Evolutionary conservation across 2,888 invertebrate species (phyloP), one percentile per base, ranked within the genome.

Genomic region (Eremobia ochroleuca): DNA sequence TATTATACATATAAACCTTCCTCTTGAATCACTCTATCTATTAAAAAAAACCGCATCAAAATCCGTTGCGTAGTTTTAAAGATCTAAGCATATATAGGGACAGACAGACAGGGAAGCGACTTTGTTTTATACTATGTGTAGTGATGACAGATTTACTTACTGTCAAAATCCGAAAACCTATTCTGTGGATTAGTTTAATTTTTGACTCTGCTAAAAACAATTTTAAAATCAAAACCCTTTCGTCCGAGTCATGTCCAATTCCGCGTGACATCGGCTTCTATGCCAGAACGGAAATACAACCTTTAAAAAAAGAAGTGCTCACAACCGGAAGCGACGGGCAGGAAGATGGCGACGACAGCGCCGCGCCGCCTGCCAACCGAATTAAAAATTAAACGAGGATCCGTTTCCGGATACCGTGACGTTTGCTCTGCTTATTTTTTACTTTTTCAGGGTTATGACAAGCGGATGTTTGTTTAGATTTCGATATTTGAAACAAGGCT

Each of bases 301-400:
- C 89, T 94, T 94, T 93, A 92, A 95, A 96, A 94, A 96, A 96
- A 95, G 91, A 92, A 93, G 90, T 90, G 89, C 92, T 92, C 89
- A 86, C 93, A 92, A 95, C 93, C 96, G 96, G 96, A 96, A 94
- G 94, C 92, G 93, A 90, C 93, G 92, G 93, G 94, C 96, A 96
- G 96, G 96, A 96, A 96, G 96, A 96, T 92, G 95, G 84, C 93
- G 94, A 93, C 95, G 95, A 95, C 96, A 95, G 93, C 93, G 94
- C 93, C 90, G 94, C 93, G 93, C 93, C 93, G 94, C 93, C 92
- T 92, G 91, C 92, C 93, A 90, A 92, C 90, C 91, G 94, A 94
- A 96, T 96, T 96, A 96, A 96, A 96, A 96, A 96, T 96, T 96
- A 96, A 96, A 95, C 92, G 93, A 94, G 95, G 91, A 94, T 96